Evolutionary conservation across 2,888 invertebrate genomes (phyloP).

Genomic region (Notodonta dromedarius): DNA sequence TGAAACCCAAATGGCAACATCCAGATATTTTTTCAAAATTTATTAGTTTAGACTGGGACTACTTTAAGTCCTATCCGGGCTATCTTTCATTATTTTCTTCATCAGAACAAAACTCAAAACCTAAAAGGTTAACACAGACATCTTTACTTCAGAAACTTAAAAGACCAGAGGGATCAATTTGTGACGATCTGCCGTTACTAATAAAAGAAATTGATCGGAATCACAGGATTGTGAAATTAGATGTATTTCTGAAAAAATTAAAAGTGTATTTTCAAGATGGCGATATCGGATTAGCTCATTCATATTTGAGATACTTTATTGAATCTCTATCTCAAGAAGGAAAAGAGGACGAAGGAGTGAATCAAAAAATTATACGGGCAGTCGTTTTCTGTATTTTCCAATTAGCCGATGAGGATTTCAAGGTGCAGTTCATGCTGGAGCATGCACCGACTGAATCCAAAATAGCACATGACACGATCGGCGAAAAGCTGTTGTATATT

Average conservation of each 20-base stretch:
- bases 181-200: too few relatives aligned
- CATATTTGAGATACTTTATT: constrained; percentile 38
- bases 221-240: constrained; percentile 25
- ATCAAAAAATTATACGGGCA: constrained; percentile 17
- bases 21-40: constrained; percentile 44
- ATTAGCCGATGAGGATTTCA: constrained; percentile 43
- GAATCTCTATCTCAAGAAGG: constrained; percentile 19
- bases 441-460: constrained; percentile 49
- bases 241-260: constrained; percentile 47
- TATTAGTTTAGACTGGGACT: constrained; percentile 36
- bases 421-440: constrained; percentile 46
- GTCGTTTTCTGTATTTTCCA: constrained; percentile 52
- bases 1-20: constrained; percentile 42
- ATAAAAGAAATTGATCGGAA: constrained; percentile 6
- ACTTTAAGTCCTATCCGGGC: background rate
- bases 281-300: constrained; percentile 27
- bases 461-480: constrained; percentile 46
- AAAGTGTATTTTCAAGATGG: constrained; percentile 53
- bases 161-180: too few relatives aligned
- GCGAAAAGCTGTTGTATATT: constrained; percentile 35
- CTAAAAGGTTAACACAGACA: too few relatives aligned
- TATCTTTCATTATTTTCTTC: too few relatives aligned
- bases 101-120: too few relatives aligned
- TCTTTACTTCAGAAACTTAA: too few relatives aligned
- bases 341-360: constrained; percentile 3